Evolutionary conservation across 2,888 invertebrate species (phyloP).

Genomic region (Drosophila neotestacea): DNA sequence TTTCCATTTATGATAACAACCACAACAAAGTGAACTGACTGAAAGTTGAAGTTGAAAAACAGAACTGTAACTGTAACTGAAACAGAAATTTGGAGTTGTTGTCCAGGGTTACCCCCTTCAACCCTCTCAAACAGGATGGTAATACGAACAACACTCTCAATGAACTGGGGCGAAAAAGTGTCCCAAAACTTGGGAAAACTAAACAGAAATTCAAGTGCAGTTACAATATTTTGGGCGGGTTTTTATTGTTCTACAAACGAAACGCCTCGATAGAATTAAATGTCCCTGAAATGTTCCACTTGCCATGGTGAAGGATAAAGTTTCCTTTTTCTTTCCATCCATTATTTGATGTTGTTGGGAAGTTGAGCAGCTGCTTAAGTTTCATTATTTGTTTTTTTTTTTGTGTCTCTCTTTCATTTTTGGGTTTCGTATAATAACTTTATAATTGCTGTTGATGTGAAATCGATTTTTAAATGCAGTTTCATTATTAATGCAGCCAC

Average conservation of each 20-base stretch:
- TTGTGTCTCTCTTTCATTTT: constrained; percentile 6
- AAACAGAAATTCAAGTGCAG: constrained; percentile 27
- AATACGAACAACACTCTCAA: not conserved
- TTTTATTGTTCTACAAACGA: constrained; percentile 19
- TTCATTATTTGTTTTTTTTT: not conserved
- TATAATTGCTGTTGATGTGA: constrained; percentile 55
- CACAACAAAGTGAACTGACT: constrained; percentile 27
- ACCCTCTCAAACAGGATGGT: constrained; percentile 4
- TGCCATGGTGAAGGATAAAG: constrained; percentile 15
- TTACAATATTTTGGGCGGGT: constrained; percentile 14
- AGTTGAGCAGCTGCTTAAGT: constrained; percentile 29
- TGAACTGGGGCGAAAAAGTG: constrained; percentile 20
- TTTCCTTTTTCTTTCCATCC: not conserved
- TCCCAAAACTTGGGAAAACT: constrained; percentile 22
- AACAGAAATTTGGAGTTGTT: constrained; percentile 23
- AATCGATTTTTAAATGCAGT: constrained; percentile 53
- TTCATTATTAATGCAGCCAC: constrained; percentile 27
- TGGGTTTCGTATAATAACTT: constrained; percentile 30
- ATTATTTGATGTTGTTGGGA: constrained; percentile 10
- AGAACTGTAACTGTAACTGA: not conserved
- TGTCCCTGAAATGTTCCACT: constrained; percentile 9
- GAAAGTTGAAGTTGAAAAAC: constrained; percentile 24
- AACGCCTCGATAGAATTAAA: constrained; percentile 19
- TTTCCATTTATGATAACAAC: constrained; percentile 59
- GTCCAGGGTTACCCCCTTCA: constrained; percentile 14